Evolutionary conservation across 2,113 vertebrate genomes (phyloP), one percentile per base, ranked within the genome.

Genomic region (Callopanchax toddi): DNA sequence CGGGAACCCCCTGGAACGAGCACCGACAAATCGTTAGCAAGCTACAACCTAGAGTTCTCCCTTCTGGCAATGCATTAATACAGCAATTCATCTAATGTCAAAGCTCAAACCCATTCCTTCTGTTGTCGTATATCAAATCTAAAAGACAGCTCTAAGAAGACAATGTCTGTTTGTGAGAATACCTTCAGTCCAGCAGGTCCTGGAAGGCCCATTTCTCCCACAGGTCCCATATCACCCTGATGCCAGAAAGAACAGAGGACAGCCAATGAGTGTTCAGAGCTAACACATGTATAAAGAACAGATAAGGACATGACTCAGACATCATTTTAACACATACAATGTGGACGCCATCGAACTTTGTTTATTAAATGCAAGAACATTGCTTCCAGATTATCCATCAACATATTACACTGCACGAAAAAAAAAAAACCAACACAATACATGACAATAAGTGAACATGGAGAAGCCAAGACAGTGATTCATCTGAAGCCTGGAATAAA

Each of bases 171-270:
- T 16, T 56, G 42, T 29, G 22, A 18, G 52, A 74, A 94, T 92
- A 99, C 97, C 95, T 99, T 99, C 82, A 98, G 87, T 91, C 97
- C 97, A 73, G 89, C 93, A 55, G 92, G 96, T 94, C 97, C 97
- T 43, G 94, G 91, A 78, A 91, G 91, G 59, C 97, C 97, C 34
- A 96, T 91, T 0, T 93, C 91, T 84, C 97, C 97, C 40, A 92
- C 51, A 22, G 90, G 85, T 72, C 97, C 97, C 95, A 96, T 94
- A 82, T 99, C 96, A 62, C 97, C 97, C 97, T 99, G 78, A 71
- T 53, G 61, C 71, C 86, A 90, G 64, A 52, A 89, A 90, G 64
- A 57, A 89, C 21, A 80, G 52, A 65, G 77, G 34, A 67, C 32
- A 76, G 56, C 70, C 22, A 45, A 74, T 11, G 79, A 40, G 60